These are phyloP conservation scores for Macaca mulatta DNA, from an alignment of 2,113 vertebrate genomes.

Conservation along the genomic window DNA sequence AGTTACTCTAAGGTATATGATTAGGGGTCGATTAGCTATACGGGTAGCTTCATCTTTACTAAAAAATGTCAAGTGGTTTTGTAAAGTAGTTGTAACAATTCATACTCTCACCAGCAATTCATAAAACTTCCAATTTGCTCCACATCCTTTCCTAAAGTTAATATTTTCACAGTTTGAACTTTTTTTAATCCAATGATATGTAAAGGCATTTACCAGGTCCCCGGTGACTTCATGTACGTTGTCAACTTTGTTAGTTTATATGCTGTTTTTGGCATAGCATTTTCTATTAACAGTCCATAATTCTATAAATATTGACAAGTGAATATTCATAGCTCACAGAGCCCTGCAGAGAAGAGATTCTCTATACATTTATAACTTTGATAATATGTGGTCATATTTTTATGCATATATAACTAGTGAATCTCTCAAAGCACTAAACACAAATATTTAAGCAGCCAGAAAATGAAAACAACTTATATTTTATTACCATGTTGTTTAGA, in stretches of 20 bases:
- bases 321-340: not conserved
- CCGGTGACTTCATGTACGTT: not conserved
- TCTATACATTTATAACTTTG: not conserved
- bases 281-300: not conserved
- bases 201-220: not conserved
- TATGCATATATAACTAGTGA: not conserved
- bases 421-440: not conserved
- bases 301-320: not conserved
- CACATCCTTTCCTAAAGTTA: not conserved
- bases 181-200: not conserved
- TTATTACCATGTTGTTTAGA: not conserved
- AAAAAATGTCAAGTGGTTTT: slow-evolving; percentile 12
- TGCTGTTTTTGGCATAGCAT: not conserved
- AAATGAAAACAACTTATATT: not conserved
- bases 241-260: not conserved
- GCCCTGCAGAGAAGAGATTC: not conserved
- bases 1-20: not conserved
- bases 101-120: not conserved
- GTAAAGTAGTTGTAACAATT: not conserved
- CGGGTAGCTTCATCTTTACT: not conserved
- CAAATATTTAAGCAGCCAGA: not conserved
- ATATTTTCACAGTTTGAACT: not conserved
- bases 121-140: not conserved
- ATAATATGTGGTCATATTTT: not conserved
- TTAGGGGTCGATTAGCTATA: not conserved